Conservation (phyloP, 2,113 vertebrate genomes). For the Sylvilagus bachmani region DNA sequence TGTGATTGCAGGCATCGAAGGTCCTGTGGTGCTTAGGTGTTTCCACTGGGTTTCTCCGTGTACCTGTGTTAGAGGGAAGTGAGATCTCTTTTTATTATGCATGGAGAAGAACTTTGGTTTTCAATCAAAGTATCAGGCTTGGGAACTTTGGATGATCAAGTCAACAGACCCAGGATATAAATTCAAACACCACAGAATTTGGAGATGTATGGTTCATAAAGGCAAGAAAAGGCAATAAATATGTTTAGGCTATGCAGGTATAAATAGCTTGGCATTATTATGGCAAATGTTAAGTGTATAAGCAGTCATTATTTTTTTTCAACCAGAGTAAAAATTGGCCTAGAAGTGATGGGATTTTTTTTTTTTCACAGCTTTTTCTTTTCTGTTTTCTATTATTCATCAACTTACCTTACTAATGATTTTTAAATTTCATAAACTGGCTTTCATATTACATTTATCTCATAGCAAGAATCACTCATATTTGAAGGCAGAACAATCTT, state of each 20-base stretch:
- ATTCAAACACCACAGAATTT: slow-evolving; percentile 34
- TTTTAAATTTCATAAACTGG: slow-evolving; percentile 32
- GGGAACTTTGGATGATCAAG: neutral
- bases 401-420: neutral
- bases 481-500: slow-evolving; percentile 25
- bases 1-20: slow-evolving; percentile 42
- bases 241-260: neutral
- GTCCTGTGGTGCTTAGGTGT: neutral
- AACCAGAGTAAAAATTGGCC: slow-evolving; percentile 40
- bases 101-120: neutral
- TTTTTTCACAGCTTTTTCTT: slow-evolving; percentile 35
- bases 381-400: neutral
- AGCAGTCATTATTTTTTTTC: slow-evolving; percentile 39
- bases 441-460: slow-evolving; percentile 79
- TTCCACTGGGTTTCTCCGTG: neutral
- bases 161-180: slow-evolving; percentile 27
- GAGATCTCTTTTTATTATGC: slow-evolving; percentile 12
- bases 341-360: slow-evolving; percentile 62
- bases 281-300: slow-evolving; percentile 49
- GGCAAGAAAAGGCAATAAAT: slow-evolving; percentile 39
- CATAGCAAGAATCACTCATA: slow-evolving; percentile 55
- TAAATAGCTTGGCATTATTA: slow-evolving; percentile 17
- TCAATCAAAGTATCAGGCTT: slow-evolving; percentile 54
- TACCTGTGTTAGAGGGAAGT: neutral
- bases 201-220: slow-evolving; percentile 8